Evolutionary conservation across 2,888 invertebrate genomes (phyloP).

Genomic region (Oxytorus armatus): DNA sequence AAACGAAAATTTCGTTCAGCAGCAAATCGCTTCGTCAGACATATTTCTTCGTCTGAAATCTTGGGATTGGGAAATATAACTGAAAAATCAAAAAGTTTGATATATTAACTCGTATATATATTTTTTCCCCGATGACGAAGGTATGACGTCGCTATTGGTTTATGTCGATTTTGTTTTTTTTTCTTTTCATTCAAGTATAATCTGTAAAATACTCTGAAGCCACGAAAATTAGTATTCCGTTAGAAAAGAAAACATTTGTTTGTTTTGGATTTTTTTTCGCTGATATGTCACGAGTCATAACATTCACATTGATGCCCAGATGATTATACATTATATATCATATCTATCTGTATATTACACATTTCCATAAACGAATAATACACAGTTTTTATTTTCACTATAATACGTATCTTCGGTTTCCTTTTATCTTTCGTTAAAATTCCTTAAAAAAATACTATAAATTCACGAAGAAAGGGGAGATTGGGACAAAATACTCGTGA

Average conservation of each 20-base stretch:
- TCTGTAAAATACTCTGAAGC: slow-evolving; percentile 32
- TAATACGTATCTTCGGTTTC: slow-evolving; percentile 41
- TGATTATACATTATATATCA: slow-evolving; percentile 50
- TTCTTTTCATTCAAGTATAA: slow-evolving; percentile 26
- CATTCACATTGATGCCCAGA: slow-evolving; percentile 57
- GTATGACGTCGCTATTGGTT: slow-evolving; percentile 1
- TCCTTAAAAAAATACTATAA: slow-evolving; percentile 65
- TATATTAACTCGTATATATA: slow-evolving; percentile 27
- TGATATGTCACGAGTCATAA: slow-evolving; percentile 70
- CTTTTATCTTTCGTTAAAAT: slow-evolving; percentile 25
- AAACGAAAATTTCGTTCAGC: neutral
- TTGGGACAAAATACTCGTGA: no score
- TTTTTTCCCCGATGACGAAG: slow-evolving; percentile 16
- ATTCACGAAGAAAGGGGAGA: slow-evolving; percentile 41
- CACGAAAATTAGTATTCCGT: slow-evolving; percentile 17
- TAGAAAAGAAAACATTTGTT: slow-evolving; percentile 17
- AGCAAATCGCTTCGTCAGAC: neutral
- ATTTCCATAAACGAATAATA: slow-evolving; percentile 57
- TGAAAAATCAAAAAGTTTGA: neutral
- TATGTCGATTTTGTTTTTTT: slow-evolving; percentile 15
- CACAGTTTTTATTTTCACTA: slow-evolving; percentile 35
- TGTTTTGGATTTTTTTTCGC: slow-evolving; percentile 50
- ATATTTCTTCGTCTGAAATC: neutral
- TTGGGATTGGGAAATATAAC: neutral
- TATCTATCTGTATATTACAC: slow-evolving; percentile 58